Conservation (phyloP, 2,888 invertebrate species). For the Nasonia oneida region DNA sequence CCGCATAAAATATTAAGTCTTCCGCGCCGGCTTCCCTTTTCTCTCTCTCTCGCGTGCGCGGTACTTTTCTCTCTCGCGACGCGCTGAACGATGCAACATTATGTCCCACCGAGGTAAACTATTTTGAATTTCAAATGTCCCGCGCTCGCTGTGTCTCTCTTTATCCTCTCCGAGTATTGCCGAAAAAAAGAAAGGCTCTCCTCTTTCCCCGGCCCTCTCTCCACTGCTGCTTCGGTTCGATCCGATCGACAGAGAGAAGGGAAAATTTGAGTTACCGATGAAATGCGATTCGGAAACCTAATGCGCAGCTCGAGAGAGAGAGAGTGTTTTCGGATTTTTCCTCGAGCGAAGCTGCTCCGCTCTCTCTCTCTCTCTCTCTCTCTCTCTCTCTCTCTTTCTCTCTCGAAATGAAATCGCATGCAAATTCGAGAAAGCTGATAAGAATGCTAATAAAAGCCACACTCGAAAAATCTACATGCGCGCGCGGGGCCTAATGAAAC, state of each 20-base stretch:
- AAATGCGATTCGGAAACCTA: conserved; percentile 27
- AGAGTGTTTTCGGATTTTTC: not conserved
- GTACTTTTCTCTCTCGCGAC: not conserved
- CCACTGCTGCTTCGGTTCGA: too few relatives aligned
- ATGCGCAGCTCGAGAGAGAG: not conserved
- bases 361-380: not conserved
- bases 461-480: conserved; percentile 18
- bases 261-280: conserved; percentile 66
- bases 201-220: not conserved
- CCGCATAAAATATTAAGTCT: conserved; percentile 69
- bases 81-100: conserved; percentile 55
- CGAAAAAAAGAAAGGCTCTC: conserved; percentile 13
- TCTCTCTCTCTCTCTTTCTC: too few relatives aligned
- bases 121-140: conserved; percentile 73
- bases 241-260: conserved; percentile 28
- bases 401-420: not conserved
- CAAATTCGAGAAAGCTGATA: not conserved
- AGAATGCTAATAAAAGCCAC: conserved; percentile 2
- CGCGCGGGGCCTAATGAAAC: conserved; percentile 4
- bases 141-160: not conserved
- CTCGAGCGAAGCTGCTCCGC: not conserved
- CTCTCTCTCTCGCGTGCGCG: too few relatives aligned
- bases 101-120: conserved; percentile 68
- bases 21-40: conserved; percentile 25
- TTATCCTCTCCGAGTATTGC: conserved; percentile 57